Percentiles rank a stretch among this genome's conserved stretches.
phyloP scores from a whole-genome alignment of 2,113 vertebrate species.

The Seriola rivoliana region DNA sequence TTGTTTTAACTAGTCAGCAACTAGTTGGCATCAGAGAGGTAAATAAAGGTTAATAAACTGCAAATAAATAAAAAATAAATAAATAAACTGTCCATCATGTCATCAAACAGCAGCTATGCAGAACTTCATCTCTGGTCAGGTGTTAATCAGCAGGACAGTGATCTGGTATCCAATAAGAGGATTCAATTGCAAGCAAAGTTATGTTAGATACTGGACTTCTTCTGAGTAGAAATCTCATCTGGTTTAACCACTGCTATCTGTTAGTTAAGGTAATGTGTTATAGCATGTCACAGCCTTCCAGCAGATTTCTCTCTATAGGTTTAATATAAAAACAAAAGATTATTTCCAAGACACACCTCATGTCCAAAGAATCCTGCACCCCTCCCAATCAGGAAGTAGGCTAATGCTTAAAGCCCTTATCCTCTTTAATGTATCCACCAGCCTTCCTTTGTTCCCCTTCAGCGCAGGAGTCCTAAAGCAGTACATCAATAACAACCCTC shows the following conservation, averaged over 20 bases:
- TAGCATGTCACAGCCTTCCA: not conserved
- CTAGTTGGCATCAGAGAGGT: not conserved
- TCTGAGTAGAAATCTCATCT: not conserved
- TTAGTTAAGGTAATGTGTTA: not conserved
- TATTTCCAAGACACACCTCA: not conserved
- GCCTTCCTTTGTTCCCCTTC: conserved; percentile 48
- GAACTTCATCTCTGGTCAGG: conserved; percentile 14
- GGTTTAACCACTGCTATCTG: not conserved
- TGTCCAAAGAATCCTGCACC: not conserved
- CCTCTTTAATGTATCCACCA: conserved; percentile 55
- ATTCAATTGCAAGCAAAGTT: conserved; percentile 35
- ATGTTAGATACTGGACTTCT: not conserved
- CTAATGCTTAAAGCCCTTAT: conserved; percentile 67
- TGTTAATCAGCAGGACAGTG: conserved; percentile 53
- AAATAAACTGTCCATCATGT: not conserved
- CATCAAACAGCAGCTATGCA: not conserved
- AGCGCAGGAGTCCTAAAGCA: not conserved
- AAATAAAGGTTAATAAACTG: conserved; percentile 20
- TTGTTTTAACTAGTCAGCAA: conserved; percentile 29
- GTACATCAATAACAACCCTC: not conserved
- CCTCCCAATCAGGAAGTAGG: conserved; percentile 41
- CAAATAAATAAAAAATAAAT: not conserved
- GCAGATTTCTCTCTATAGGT: not conserved
- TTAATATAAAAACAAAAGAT: not conserved
- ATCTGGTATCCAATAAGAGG: conserved; percentile 63